Evolutionary conservation across 2,113 vertebrate genomes (phyloP).

Genomic region (Podarcis muralis): DNA sequence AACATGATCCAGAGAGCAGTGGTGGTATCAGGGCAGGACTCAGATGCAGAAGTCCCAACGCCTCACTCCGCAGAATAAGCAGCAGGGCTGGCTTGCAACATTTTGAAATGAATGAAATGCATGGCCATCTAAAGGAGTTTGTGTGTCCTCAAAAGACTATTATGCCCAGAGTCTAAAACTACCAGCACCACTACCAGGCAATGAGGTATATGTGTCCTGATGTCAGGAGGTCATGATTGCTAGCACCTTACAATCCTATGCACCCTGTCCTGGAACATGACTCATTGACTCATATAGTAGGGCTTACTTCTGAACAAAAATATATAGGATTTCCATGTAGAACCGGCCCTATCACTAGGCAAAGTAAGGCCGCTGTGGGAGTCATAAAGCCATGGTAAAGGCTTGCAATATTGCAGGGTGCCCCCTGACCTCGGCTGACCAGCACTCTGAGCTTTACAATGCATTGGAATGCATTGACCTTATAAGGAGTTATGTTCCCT

Average conservation of each 20-base stretch:
- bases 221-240: neutral
- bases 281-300: neutral
- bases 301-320: neutral
- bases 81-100: neutral
- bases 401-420: too few relatives aligned
- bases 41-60: neutral
- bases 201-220: too few relatives aligned
- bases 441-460: too few relatives aligned
- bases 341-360: too few relatives aligned
- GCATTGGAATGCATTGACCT: too few relatives aligned
- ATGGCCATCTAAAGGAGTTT: neutral
- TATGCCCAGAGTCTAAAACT: neutral
- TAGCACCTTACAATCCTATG: neutral
- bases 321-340: neutral
- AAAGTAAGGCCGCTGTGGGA: too few relatives aligned
- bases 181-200: neutral
- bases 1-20: neutral
- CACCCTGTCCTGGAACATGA: neutral
- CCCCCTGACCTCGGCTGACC: too few relatives aligned
- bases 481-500: too few relatives aligned
- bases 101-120: neutral
- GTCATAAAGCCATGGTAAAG: too few relatives aligned
- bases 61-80: too few relatives aligned
- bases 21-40: neutral
- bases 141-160: neutral